These are phyloP conservation scores for Glaucomys volans DNA, from an alignment of 2,113 vertebrate species.

Conservation along the genomic window DNA sequence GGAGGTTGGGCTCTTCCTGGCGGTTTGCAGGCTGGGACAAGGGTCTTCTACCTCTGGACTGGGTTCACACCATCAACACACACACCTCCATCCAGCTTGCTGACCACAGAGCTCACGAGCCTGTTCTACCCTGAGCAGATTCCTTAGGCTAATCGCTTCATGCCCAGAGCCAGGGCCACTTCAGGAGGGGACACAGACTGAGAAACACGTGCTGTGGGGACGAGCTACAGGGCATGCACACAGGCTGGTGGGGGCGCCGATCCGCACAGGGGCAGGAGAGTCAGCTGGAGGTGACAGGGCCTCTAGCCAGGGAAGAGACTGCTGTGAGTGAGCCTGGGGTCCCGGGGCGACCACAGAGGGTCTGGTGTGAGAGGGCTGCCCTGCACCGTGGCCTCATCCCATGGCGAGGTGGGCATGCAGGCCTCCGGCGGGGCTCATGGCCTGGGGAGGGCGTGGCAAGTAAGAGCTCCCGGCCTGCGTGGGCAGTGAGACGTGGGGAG, in stretches of 20 bases:
- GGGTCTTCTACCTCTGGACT: rapidly evolving
- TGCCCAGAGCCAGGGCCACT: not conserved
- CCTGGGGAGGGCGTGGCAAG: not conserved
- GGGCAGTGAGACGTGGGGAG: not conserved
- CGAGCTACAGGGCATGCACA: not conserved
- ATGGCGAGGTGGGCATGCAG: not conserved
- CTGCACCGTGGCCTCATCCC: too few species aligned
- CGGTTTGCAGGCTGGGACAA: not conserved
- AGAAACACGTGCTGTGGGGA: not conserved
- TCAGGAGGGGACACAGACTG: not conserved
- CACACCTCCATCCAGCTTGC: not conserved
- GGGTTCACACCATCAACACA: not conserved
- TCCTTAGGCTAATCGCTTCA: not conserved
- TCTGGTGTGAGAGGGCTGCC: not conserved
- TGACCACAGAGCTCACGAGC: rapidly evolving
- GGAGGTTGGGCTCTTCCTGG: not conserved
- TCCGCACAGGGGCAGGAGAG: too few species aligned
- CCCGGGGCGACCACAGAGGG: not conserved
- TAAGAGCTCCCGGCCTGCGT: not conserved
- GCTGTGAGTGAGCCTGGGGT: not conserved
- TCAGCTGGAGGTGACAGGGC: too few species aligned
- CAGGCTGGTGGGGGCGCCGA: not conserved
- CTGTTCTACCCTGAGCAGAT: rapidly evolving
- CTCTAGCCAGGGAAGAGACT: not conserved
- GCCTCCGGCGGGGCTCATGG: too few species aligned